Percentiles rank a stretch among this genome's conserved stretches.
phyloP scores from a whole-genome alignment of 2,113 vertebrate genomes.

The Istiophorus platypterus region DNA sequence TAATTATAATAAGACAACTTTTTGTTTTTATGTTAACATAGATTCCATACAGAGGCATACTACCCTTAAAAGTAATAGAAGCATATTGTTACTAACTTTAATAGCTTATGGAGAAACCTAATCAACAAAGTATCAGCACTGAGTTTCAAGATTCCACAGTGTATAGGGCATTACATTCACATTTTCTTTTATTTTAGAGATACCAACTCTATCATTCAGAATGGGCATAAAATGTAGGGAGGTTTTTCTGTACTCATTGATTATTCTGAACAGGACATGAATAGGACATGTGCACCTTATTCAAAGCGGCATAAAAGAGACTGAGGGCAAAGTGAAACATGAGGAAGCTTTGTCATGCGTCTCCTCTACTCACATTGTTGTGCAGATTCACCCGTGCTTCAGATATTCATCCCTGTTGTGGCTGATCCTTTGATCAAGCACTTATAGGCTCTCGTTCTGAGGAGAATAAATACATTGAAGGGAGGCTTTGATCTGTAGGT shows the following conservation, averaged over 20 bases:
- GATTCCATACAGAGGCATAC: not conserved
- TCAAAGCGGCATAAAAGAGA: conserved; percentile 56
- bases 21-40: accelerated
- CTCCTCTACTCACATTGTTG: conserved; percentile 76
- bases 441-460: conserved; percentile 50
- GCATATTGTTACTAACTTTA: not conserved
- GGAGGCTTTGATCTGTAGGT: conserved; percentile 76
- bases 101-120: not conserved
- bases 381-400: conserved; percentile 77
- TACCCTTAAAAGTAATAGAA: not conserved
- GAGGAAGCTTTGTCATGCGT: conserved; percentile 61
- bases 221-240: not conserved
- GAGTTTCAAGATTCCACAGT: not conserved
- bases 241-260: conserved; percentile 26
- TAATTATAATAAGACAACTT: accelerated
- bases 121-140: not conserved
- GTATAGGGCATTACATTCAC: not conserved
- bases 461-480: conserved; percentile 53
- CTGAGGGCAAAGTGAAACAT: conserved; percentile 5
- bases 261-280: conserved; percentile 32
- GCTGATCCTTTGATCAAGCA: conserved; percentile 78
- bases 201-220: conserved; percentile 5
- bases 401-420: conserved; percentile 53
- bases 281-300: conserved; percentile 16
- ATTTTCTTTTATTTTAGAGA: not conserved